Evolutionary conservation across 1,140 invertebrate genomes (phyloP), one percentile per base, ranked within the genome.

Genomic region (Dendrolimus kikuchii): DNA sequence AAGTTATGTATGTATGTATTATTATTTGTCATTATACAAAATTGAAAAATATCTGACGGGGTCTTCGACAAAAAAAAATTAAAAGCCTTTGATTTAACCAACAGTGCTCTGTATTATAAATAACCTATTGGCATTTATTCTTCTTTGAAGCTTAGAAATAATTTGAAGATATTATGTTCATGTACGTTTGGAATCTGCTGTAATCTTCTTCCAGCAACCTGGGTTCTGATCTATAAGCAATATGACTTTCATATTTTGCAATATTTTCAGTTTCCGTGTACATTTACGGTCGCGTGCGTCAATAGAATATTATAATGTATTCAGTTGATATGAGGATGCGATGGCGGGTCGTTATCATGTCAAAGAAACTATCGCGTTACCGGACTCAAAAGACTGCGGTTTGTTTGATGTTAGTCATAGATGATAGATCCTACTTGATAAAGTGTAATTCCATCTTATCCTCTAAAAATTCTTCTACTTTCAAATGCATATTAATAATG

Each of bases 351-450:
- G 81, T 84, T 84, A 84, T 71, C 79, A 82, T 80, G 72, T 85
- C 81, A 82, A 85, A 82, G 79, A 80, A 82, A 77, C 77, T 85
- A 85, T 85, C 79, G 64, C 61, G 72, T 85, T 82, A 79, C 77
- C 60, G 60, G 63, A 71, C 71, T 85, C 79, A 85, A 81, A 64
- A 81, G 76, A 68, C 68, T 61, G 65, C 60, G 71, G 74, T 74
- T 74, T 80, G 72, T 84, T 81, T 81, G 74, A 84, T 77, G 66
- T 77, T 64, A 60, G 53, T 64, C 64, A 63, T 65, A 63, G 59
- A 61, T 56, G 57, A 68, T 60, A 62, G 60, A 72, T 68, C 59
- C 62, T 47, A 58, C 62, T 70, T 64, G 70, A 68, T 64, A 62
- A 68, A 66, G 64, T 60, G 59, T 67, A 66, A 71, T 69, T 66